Conservation (phyloP, 1,140 invertebrate species). For the Trinorchestia longiramus region DNA sequence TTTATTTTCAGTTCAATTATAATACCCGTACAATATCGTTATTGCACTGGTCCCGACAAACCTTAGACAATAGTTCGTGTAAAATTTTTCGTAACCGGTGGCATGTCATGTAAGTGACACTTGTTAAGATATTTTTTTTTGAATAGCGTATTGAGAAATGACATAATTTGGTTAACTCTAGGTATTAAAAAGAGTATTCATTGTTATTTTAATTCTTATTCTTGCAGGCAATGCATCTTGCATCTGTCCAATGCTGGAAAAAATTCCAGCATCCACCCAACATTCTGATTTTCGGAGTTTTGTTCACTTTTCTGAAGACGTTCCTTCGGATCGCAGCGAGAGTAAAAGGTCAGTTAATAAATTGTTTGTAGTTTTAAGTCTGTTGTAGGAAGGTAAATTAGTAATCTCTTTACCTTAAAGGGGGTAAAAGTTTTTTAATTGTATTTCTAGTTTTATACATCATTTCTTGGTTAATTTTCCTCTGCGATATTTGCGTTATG, state of each 20-base stretch:
- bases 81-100: no score
- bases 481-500: no score
- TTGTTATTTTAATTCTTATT: background rate
- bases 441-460: no score
- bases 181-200: background rate
- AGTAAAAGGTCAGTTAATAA: background rate
- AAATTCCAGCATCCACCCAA: background rate
- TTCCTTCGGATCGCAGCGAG: background rate
- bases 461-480: no score
- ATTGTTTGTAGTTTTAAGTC: background rate
- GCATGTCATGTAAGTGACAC: background rate
- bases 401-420: background rate
- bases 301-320: background rate
- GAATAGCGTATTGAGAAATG: background rate
- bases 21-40: no score
- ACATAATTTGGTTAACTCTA: background rate
- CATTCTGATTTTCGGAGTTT: background rate
- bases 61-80: no score
- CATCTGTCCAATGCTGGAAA: slow-evolving; percentile 15
- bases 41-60: no score
- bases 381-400: background rate
- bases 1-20: no score
- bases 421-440: no score
- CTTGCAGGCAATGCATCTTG: background rate
- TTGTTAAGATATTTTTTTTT: background rate